Evolutionary conservation across 2,797 vertebrate genomes (phyloP).

Genomic region (Vespertilio murinus): DNA sequence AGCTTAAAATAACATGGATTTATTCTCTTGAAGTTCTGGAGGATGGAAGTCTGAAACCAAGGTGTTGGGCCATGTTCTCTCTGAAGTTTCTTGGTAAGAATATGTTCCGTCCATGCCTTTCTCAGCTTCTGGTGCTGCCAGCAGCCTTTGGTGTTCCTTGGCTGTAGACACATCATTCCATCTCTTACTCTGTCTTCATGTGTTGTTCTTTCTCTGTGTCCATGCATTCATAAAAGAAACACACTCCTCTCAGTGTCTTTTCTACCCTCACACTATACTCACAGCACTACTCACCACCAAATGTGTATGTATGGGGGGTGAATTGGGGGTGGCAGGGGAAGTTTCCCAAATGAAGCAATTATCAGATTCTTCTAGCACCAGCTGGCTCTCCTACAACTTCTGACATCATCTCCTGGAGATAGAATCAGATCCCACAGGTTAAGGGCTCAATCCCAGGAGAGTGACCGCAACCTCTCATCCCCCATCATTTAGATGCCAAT

Average conservation of each 20-base stretch:
- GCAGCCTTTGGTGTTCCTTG: neutral
- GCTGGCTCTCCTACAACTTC: neutral
- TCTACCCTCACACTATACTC: neutral
- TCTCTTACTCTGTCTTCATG: neutral
- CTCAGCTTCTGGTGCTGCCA: neutral
- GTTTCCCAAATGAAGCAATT: neutral
- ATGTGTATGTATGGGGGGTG: neutral
- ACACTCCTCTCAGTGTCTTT: neutral
- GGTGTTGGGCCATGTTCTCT: neutral
- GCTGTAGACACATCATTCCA: fast-evolving
- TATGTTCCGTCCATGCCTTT: neutral
- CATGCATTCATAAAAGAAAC: neutral
- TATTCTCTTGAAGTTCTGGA: neutral
- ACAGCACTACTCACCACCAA: neutral
- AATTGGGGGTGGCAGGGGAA: too few species aligned
- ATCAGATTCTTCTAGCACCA: neutral
- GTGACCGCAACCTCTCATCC: neutral
- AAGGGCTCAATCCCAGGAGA: neutral
- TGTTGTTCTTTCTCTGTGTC: neutral
- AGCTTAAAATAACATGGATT: neutral
- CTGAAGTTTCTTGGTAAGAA: neutral
- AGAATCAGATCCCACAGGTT: neutral
- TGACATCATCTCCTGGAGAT: neutral
- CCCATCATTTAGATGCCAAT: neutral
- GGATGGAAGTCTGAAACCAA: neutral